Conservation (phyloP, 2,888 invertebrate genomes). For the Drosophila quinaria region DNA sequence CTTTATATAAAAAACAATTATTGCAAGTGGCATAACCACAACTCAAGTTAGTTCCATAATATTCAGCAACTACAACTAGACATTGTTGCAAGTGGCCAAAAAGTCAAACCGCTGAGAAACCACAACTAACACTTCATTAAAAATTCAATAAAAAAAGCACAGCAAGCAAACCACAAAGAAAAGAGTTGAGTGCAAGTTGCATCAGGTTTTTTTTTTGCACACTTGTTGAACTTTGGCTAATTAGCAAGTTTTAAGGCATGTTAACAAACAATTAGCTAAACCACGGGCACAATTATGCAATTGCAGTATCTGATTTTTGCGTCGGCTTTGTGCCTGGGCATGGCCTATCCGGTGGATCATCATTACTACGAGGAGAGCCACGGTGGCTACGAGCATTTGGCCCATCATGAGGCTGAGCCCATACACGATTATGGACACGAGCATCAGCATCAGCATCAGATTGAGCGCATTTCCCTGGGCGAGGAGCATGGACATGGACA, state of each 20-base stretch:
- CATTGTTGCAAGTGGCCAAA: conserved; percentile 38
- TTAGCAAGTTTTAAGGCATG: conserved; percentile 47
- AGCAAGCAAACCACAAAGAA: conserved; percentile 17
- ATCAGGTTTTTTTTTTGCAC: conserved; percentile 23
- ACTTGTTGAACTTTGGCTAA: conserved; percentile 53
- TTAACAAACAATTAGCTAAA: conserved; percentile 71
- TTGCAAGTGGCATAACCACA: conserved; percentile 19
- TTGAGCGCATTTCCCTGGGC: conserved; percentile 82
- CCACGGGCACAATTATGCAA: conserved; percentile 58
- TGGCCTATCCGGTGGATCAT: conserved; percentile 85
- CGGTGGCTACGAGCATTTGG: conserved; percentile 80
- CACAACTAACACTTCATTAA: conserved; percentile 59
- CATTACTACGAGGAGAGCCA: conserved; percentile 82
- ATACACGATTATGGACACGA: conserved; percentile 78
- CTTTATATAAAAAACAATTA: background rate
- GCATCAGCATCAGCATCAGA: conserved; percentile 70
- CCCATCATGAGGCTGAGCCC: conserved; percentile 75
- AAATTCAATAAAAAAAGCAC: conserved; percentile 28
- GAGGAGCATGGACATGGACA: conserved; percentile 80
- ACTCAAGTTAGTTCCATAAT: conserved; percentile 40
- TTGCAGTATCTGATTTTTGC: conserved; percentile 85
- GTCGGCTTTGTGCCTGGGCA: conserved; percentile 83
- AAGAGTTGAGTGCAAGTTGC: conserved; percentile 28
- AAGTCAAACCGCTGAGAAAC: conserved; percentile 35
- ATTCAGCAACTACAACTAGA: conserved; percentile 27